A percentile compares a stretch with the other conserved stretches of the same genome.
phyloP scores from a whole-genome alignment of 2,113 vertebrate genomes.

The Ammodytes marinus region DNA sequence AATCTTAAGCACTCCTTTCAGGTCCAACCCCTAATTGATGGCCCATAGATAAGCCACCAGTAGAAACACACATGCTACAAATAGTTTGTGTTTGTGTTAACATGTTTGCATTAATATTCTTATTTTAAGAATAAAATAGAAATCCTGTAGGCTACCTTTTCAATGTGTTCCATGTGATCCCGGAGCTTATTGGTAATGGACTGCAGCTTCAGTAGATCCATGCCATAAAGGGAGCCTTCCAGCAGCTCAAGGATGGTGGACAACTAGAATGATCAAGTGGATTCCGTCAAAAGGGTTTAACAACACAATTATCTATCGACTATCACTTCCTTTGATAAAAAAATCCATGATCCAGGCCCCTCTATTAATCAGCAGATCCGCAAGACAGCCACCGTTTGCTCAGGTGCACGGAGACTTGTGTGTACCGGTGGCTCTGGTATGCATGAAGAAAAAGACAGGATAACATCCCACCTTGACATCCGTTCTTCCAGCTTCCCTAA shows the following conservation, averaged over 20 bases:
- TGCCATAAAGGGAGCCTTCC: slow-evolving; percentile 93
- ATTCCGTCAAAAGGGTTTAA: slow-evolving; percentile 55
- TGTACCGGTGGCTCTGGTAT: not conserved
- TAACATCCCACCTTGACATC: slow-evolving; percentile 91
- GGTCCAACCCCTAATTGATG: slow-evolving; percentile 10
- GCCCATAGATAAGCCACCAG: not conserved
- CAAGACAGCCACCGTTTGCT: not conserved
- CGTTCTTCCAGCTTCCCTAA: slow-evolving; percentile 87
- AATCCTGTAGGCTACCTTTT: slow-evolving; percentile 88
- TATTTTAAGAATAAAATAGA: not conserved
- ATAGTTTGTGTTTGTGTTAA: not conserved
- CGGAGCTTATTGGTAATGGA: slow-evolving; percentile 91
- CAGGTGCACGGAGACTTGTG: not conserved
- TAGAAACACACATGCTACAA: not conserved
- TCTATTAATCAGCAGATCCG: not conserved
- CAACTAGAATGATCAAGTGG: slow-evolving; percentile 85
- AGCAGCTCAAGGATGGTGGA: slow-evolving; percentile 93
- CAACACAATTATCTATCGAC: slow-evolving; percentile 10
- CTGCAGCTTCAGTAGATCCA: slow-evolving; percentile 95
- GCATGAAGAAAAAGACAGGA: not conserved
- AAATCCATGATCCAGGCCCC: slow-evolving; percentile 29
- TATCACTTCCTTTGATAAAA: not conserved
- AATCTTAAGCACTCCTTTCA: not conserved
- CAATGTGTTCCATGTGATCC: slow-evolving; percentile 90
- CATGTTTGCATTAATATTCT: not conserved